These are phyloP conservation scores for Haemorhous mexicanus DNA, from an alignment of 2,113 vertebrate species.

Conservation along the genomic window DNA sequence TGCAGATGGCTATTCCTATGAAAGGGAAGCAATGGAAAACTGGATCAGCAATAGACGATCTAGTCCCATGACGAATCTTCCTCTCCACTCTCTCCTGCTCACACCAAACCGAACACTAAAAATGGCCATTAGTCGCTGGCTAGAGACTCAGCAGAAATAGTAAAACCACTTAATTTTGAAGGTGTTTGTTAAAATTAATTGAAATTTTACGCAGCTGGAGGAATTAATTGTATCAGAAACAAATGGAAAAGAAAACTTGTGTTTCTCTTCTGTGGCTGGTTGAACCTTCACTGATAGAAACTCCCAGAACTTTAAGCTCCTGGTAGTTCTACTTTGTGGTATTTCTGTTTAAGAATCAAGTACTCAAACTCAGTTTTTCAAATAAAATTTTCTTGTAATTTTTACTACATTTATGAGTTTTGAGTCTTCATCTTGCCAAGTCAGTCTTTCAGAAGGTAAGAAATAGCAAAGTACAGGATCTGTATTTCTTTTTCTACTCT, in stretches of 20 bases:
- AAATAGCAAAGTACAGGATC: neutral
- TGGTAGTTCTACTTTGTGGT: neutral
- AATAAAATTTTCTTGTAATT: neutral
- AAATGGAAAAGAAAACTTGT: neutral
- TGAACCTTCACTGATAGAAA: neutral
- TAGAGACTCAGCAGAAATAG: slow-evolving; percentile 62
- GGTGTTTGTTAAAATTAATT: neutral
- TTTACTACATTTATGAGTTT: neutral
- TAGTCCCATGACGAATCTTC: slow-evolving; percentile 97
- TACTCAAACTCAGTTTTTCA: neutral
- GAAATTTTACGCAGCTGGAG: neutral
- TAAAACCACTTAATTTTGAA: neutral
- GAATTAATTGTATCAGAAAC: neutral
- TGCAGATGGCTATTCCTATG: slow-evolving; percentile 95
- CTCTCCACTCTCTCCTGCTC: slow-evolving; percentile 81
- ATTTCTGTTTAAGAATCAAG: neutral
- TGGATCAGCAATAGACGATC: slow-evolving; percentile 88
- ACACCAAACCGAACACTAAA: slow-evolving; percentile 93
- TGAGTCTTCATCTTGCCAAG: neutral
- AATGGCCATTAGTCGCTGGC: slow-evolving; percentile 93
- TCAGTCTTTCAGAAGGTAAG: neutral
- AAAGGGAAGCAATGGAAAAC: slow-evolving; percentile 87
- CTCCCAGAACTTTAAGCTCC: neutral
- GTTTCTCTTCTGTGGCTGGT: neutral
- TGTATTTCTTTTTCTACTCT: neutral